Evolutionary conservation across 2,797 vertebrate species (phyloP), one percentile per base, ranked within the genome.

Genomic region (Distichodus sexfasciatus): DNA sequence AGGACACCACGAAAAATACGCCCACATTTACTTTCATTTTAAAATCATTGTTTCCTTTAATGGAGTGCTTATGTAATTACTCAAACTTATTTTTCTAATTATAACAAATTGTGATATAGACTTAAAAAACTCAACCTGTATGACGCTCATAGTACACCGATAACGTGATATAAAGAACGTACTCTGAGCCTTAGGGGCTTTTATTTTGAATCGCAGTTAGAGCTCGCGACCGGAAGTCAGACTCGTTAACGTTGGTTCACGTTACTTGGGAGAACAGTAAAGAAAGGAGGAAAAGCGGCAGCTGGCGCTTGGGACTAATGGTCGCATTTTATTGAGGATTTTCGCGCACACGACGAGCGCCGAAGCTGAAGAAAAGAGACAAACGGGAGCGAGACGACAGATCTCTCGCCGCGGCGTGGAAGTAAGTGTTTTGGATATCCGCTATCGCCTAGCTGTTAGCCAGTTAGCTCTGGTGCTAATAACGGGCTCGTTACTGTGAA

Each of bases 211-310:
- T 57, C 46, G 23, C n/a, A 44, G 36, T 58, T 3, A 41, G 36
- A 46, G 47, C 51, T 58, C 8, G 38, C 66, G 71, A 73, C 60
- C 73, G 74, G 74, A 79, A 76, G 62, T 50, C 74, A 28, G 57
- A 59, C 29, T 63, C 67, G 66, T 70, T 58, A 68, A 51, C 74
- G 58, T 55, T 66, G 72, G 61, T 78, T 78, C 76, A 70, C 73
- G 58, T 72, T 78, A 75, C 69, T 75, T 66, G 72, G 59, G 69
- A 74, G 66, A 75, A 78, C 69, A 63, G 23, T 72, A 70, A 72
- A 73, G 69, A 79, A 74, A 66, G 71, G 67, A 71, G 69, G 72
- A 65, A 75, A 75, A 69, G 72, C 38, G 51, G 61, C 51, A n/a
- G 60, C 41, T 23, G 17, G 33, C 35, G 43, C 29, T 7, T 24